Percentiles rank a stretch among this genome's conserved stretches.
phyloP scores from a whole-genome alignment of 2,888 invertebrate genomes.

The Drosophila borborema region DNA sequence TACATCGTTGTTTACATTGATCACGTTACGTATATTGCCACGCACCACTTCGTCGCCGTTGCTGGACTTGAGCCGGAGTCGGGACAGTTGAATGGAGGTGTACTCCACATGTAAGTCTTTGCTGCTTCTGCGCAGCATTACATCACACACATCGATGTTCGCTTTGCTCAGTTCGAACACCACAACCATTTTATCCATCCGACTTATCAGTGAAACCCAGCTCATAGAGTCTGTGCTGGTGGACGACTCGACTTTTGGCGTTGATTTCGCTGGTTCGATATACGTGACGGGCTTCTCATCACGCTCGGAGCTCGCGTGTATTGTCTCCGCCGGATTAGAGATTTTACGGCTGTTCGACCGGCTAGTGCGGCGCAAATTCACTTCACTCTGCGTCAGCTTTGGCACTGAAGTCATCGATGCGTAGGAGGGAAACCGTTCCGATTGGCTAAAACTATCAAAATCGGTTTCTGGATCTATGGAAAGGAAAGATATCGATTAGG shows the following conservation, averaged over 20 bases:
- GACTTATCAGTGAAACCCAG: constrained; percentile 30
- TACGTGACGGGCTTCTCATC: constrained; percentile 74
- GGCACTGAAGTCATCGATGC: constrained; percentile 52
- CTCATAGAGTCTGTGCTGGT: neutral
- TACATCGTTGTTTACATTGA: constrained; percentile 19
- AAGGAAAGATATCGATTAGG: neutral
- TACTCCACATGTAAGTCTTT: constrained; percentile 43
- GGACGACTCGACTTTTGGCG: neutral
- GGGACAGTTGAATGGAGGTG: constrained; percentile 72
- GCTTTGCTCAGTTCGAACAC: constrained; percentile 70
- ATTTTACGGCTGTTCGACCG: constrained; percentile 74
- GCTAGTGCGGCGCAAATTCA: constrained; percentile 61
- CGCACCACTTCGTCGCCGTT: constrained; percentile 71
- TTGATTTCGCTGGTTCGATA: constrained; percentile 18
- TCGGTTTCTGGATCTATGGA: constrained; percentile 49
- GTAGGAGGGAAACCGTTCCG: constrained; percentile 49
- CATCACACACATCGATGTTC: constrained; percentile 63
- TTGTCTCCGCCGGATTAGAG: constrained; percentile 83
- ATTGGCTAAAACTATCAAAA: constrained; percentile 34
- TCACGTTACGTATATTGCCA: constrained; percentile 68
- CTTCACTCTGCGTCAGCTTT: constrained; percentile 27
- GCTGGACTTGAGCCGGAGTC: constrained; percentile 71
- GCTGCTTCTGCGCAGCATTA: constrained; percentile 37
- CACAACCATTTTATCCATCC: constrained; percentile 46
- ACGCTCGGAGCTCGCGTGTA: constrained; percentile 84